These are phyloP conservation scores for Metellina segmentata DNA, from an alignment of 2,888 invertebrate species.

Conservation along the genomic window DNA sequence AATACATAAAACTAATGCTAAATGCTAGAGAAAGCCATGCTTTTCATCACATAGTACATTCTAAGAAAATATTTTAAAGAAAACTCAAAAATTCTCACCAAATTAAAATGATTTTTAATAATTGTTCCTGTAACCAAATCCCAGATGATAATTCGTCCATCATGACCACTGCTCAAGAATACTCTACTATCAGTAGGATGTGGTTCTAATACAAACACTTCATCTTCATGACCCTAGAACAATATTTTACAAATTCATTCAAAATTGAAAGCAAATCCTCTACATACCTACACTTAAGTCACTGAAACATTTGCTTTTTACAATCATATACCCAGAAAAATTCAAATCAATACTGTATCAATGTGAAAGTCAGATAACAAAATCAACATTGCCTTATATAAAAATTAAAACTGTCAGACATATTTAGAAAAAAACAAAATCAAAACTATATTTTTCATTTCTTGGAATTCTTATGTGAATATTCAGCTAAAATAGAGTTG, in stretches of 20 bases:
- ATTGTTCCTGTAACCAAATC: constrained; percentile 81
- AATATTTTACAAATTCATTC: neutral
- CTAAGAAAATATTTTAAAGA: neutral
- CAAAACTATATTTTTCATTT: too few species aligned
- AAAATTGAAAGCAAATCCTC: neutral
- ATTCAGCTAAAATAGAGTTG: too few species aligned
- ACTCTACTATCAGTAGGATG: constrained; percentile 90
- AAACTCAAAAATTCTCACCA: constrained; percentile 79
- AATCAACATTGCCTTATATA: neutral
- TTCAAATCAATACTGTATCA: neutral
- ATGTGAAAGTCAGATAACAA: neutral
- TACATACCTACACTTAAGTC: too few species aligned
- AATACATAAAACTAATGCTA: too few species aligned
- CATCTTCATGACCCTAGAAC: constrained; percentile 90
- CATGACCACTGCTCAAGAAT: constrained; percentile 96
- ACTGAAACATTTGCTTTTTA: too few species aligned
- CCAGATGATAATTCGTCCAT: constrained; percentile 88
- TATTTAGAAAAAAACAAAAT: too few species aligned
- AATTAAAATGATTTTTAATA: constrained; percentile 82
- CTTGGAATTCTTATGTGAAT: too few species aligned
- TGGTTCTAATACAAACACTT: constrained; percentile 95
- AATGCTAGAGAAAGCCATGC: too few species aligned
- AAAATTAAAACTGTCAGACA: too few species aligned
- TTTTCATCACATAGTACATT: neutral
- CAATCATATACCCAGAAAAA: neutral